Evolutionary conservation across 1,140 invertebrate species (phyloP).

Genomic region (Drosophila busckii): DNA sequence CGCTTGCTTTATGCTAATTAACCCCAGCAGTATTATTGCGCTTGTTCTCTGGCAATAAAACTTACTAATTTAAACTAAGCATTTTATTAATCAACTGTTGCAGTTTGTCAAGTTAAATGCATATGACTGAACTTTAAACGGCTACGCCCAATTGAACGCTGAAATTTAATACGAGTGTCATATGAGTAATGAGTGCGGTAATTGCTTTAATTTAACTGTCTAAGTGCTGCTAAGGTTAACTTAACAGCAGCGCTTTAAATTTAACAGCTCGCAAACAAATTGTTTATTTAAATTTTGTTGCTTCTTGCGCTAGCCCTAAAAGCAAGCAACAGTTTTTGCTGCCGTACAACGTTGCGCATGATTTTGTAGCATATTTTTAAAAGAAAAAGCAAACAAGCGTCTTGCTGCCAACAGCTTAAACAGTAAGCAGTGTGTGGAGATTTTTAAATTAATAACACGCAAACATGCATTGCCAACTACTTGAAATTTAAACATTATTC

Average conservation of each 20-base stretch:
- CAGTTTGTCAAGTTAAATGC: slow-evolving; percentile 3
- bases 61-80: slow-evolving; percentile 24
- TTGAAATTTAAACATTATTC: background rate
- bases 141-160: slow-evolving; percentile 65
- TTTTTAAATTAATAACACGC: no score
- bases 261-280: no score
- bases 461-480: slow-evolving; percentile 38
- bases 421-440: no score
- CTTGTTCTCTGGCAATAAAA: slow-evolving; percentile 43
- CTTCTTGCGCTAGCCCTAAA: slow-evolving; percentile 24
- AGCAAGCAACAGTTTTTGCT: slow-evolving; percentile 21
- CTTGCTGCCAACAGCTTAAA: no score
- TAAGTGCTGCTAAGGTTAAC: background rate
- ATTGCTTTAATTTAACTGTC: slow-evolving; percentile 9
- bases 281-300: slow-evolving; percentile 12
- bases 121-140: slow-evolving; percentile 2
- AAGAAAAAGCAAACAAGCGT: no score
- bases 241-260: no score
- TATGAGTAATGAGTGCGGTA: slow-evolving; percentile 22
- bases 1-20: slow-evolving; percentile 14
- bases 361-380: no score
- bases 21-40: no score
- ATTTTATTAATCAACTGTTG: slow-evolving; percentile 24
- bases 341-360: background rate
- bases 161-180: slow-evolving; percentile 45